Conservation (phyloP, 2,888 invertebrate species). For the Agrenia bidenticulata region DNA sequence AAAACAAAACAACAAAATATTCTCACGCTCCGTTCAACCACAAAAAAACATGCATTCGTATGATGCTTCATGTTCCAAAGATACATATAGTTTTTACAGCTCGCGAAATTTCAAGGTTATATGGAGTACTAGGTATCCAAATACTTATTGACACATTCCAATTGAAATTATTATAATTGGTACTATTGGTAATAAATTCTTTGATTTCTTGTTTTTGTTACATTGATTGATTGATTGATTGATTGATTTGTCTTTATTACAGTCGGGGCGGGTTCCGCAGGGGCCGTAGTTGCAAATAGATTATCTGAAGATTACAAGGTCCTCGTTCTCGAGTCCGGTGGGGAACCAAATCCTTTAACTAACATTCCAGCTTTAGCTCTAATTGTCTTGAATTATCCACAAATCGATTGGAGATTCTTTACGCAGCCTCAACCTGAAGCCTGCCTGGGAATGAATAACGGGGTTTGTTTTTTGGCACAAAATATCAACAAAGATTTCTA, state of each 20-base stretch:
- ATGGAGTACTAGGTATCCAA: too few species aligned
- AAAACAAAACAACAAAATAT: too few species aligned
- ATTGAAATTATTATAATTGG: too few species aligned
- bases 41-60: too few species aligned
- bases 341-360: conserved; percentile 45
- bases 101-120: too few species aligned
- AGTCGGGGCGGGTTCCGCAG: conserved; percentile 41
- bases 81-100: too few species aligned
- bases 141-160: too few species aligned
- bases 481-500: conserved; percentile 4
- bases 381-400: conserved; percentile 44
- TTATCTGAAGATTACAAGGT: conserved; percentile 47
- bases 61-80: too few species aligned
- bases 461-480: conserved; percentile 22
- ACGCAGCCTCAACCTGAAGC: conserved; percentile 49
- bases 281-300: conserved; percentile 32
- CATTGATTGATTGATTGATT: too few species aligned
- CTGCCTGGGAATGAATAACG: conserved; percentile 47
- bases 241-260: not conserved
- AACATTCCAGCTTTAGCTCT: conserved; percentile 46
- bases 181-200: too few species aligned
- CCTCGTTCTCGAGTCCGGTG: conserved; percentile 44
- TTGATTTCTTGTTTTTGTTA: too few species aligned
- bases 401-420: conserved; percentile 49
- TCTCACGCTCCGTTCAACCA: too few species aligned